These are phyloP conservation scores for Dromas ardeola DNA, from an alignment of 2,113 vertebrate genomes.

Conservation along the genomic window DNA sequence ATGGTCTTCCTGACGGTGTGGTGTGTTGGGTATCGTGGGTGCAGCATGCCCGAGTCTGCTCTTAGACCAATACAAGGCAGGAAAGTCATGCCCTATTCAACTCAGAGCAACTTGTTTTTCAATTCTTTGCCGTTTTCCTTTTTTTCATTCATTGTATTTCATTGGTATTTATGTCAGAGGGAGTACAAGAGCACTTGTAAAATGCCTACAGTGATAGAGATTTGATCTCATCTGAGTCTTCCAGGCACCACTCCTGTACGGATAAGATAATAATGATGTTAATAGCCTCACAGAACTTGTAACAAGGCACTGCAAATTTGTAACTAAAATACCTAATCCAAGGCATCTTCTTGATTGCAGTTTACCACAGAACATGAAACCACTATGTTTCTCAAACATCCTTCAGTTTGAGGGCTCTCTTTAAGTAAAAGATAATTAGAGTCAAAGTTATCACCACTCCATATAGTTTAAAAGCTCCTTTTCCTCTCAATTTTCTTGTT, in stretches of 20 bases:
- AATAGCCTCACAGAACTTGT: neutral
- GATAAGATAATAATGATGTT: neutral
- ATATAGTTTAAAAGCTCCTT: neutral
- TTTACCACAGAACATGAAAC: neutral
- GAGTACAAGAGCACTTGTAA: neutral
- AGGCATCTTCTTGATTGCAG: neutral
- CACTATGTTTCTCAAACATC: accelerated
- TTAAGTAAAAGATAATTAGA: neutral
- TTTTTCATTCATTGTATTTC: neutral
- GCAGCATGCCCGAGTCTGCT: accelerated
- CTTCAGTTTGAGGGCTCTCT: neutral
- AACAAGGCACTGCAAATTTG: neutral
- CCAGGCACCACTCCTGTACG: neutral
- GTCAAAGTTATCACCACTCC: neutral
- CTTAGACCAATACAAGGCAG: neutral
- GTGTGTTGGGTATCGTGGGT: accelerated
- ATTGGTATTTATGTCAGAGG: neutral
- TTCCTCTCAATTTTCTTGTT: neutral
- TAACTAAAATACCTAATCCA: neutral
- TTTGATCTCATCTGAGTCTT: neutral
- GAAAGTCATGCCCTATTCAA: neutral
- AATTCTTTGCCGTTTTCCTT: neutral
- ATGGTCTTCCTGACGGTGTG: neutral
- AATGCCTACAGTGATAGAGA: neutral
- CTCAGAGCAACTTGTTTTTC: neutral